phyloP scores from a whole-genome alignment of 2,888 invertebrate species.

The Ormyrus thymus region DNA sequence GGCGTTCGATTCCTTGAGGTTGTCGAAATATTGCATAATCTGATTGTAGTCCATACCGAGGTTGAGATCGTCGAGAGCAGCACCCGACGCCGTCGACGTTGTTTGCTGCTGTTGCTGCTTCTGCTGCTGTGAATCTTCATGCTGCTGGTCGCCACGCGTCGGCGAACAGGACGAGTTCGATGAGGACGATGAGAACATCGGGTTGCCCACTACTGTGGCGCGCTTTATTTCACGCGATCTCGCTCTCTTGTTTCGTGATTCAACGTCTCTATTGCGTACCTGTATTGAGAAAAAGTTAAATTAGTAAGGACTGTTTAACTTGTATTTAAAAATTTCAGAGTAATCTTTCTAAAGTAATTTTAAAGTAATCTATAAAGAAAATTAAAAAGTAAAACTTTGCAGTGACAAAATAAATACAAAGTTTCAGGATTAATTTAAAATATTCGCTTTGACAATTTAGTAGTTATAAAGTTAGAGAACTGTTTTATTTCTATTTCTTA shows the following conservation, averaged over 20 bases:
- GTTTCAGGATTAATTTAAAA: too few species aligned
- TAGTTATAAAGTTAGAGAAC: too few species aligned
- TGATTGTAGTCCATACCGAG: constrained; percentile 97
- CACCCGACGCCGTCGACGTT: constrained; percentile 60
- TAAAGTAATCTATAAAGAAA: not conserved
- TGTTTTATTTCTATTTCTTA: too few species aligned
- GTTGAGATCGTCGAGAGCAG: constrained; percentile 86
- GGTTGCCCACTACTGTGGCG: constrained; percentile 91
- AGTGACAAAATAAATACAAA: too few species aligned
- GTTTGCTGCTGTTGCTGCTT: constrained; percentile 57
- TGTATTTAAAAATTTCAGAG: not conserved
- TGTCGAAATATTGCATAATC: constrained; percentile 98
- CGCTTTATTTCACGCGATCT: constrained; percentile 82
- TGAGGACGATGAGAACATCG: constrained; percentile 84
- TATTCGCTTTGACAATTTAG: too few species aligned
- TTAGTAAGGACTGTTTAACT: not conserved
- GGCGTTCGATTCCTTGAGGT: constrained; percentile 95
- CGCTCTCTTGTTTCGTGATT: constrained; percentile 64
- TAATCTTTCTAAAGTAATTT: not conserved
- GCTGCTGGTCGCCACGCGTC: constrained; percentile 75
- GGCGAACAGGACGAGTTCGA: constrained; percentile 65
- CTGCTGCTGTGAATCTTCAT: constrained; percentile 75
- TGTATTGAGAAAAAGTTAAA: not conserved
- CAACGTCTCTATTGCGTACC: constrained; percentile 61
- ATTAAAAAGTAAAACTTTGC: too few species aligned